A percentile compares a stretch with the other conserved stretches of the same genome.
Conservation (phyloP, 2,113 vertebrate genomes). For the Sterrhoptilus dennistouni region DNA sequence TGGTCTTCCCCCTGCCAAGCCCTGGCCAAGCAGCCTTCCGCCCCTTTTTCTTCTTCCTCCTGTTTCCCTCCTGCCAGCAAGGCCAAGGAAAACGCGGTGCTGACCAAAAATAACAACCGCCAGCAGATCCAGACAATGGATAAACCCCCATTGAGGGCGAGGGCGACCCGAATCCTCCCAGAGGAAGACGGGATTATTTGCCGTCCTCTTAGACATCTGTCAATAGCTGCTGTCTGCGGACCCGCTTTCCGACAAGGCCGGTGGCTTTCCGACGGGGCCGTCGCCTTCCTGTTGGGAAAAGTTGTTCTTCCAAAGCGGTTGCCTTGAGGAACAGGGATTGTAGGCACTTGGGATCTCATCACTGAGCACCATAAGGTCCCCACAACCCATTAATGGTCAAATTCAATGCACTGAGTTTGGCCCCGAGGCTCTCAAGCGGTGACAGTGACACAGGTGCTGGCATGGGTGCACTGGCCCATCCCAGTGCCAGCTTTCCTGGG, state of each 20-base stretch:
- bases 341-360: background rate
- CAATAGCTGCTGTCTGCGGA: background rate
- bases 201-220: conserved; percentile 50
- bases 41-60: conserved; percentile 34
- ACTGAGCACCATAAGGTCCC: background rate
- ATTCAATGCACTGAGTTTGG: background rate
- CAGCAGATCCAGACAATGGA: conserved; percentile 57
- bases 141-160: conserved; percentile 29
- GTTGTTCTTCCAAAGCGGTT: rapidly evolving
- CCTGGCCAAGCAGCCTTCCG: background rate
- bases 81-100: background rate
- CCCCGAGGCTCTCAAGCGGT: rapidly evolving
- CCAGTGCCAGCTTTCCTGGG: background rate
- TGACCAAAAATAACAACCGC: conserved; percentile 54
- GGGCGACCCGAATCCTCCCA: conserved; percentile 50
- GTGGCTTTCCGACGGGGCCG: background rate
- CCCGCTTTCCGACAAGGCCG: background rate
- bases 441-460: background rate
- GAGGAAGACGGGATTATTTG: conserved; percentile 45
- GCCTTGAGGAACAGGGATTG: rapidly evolving
- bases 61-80: background rate
- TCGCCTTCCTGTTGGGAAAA: background rate
- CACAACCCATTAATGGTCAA: background rate
- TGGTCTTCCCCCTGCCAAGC: background rate
- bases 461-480: rapidly evolving